Evolutionary conservation across 2,113 vertebrate genomes (phyloP).

Genomic region (Pseudorhombus dupliciocellatus): DNA sequence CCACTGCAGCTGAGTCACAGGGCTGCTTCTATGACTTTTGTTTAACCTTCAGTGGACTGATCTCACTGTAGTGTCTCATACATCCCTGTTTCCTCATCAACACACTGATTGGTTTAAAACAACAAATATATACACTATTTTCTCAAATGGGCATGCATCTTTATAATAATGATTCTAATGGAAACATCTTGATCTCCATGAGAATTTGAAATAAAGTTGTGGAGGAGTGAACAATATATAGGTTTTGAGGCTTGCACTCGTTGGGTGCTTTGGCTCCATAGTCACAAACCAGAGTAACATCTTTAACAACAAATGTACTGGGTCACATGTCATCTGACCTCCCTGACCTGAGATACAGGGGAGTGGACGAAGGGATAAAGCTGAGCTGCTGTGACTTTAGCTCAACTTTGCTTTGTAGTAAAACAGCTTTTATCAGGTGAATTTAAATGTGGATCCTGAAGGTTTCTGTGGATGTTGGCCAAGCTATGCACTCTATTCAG

Average conservation of each 20-base stretch:
- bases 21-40: constrained; percentile 4
- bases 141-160: background rate
- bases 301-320: background rate
- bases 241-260: too few species aligned
- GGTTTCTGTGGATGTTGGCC: too few species aligned
- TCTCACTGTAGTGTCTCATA: background rate
- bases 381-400: constrained; percentile 49
- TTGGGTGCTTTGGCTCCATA: background rate
- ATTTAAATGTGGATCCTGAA: too few species aligned
- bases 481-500: too few species aligned
- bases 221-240: background rate
- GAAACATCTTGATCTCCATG: too few species aligned
- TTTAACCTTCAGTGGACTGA: constrained; percentile 33
- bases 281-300: background rate
- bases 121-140: background rate
- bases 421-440: constrained; percentile 55
- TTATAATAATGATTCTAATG: background rate
- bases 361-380: constrained; percentile 44
- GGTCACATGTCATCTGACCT: constrained; percentile 8
- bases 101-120: background rate
- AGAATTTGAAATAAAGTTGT: background rate
- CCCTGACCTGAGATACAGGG: constrained; percentile 1
- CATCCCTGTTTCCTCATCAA: constrained; percentile 18
- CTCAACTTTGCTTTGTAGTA: constrained; percentile 15
- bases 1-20: background rate